Conservation (phyloP, 1,140 invertebrate genomes). For the Littorina saxatilis region DNA sequence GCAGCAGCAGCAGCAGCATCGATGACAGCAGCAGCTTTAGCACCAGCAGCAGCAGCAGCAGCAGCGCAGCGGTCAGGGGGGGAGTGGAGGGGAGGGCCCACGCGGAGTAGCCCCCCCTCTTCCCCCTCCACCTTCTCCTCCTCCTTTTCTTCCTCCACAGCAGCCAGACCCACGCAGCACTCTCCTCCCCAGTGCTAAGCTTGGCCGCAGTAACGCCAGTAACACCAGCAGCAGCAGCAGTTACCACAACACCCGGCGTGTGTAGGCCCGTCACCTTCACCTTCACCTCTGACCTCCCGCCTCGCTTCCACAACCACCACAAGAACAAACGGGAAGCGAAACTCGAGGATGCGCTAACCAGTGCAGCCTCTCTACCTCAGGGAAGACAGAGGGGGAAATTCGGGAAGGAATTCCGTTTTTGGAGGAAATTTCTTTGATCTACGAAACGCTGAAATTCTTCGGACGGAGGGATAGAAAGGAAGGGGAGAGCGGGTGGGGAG, state of each 20-base stretch:
- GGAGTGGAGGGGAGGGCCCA: neutral
- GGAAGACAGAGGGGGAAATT: too few species aligned
- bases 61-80: neutral
- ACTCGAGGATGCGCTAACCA: too few species aligned
- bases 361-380: too few species aligned
- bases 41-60: conserved; percentile 26
- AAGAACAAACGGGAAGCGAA: too few species aligned
- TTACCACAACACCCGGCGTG: neutral
- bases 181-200: neutral
- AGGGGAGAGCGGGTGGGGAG: too few species aligned
- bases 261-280: neutral
- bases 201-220: neutral
- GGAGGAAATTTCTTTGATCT: too few species aligned
- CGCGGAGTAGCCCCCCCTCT: neutral
- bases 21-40: conserved; percentile 1
- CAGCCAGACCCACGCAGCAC: neutral
- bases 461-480: too few species aligned
- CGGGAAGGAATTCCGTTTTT: too few species aligned
- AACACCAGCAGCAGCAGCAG: neutral
- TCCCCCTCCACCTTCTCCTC: neutral
- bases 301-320: too few species aligned
- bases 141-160: neutral
- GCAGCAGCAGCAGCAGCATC: conserved; percentile 37
- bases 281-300: too few species aligned
- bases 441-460: too few species aligned